A percentile compares a stretch with the other conserved stretches of the same genome.
Conservation (phyloP, 2,113 vertebrate species). For the Chamaea fasciata region DNA sequence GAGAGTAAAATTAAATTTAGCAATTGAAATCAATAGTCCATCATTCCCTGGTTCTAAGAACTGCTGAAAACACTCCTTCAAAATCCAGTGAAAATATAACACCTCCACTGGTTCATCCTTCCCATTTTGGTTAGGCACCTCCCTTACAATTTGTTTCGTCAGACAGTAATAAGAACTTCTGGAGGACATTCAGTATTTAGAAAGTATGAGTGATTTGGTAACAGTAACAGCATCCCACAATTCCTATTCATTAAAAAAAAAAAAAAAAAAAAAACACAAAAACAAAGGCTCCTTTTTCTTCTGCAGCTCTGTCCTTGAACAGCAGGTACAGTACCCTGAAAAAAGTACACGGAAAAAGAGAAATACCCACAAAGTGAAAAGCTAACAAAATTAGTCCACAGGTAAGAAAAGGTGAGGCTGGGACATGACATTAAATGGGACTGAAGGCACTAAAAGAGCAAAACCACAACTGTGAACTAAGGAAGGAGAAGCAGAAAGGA, state of each 20-base stretch:
- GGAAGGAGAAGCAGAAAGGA: not conserved
- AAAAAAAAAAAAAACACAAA: not conserved
- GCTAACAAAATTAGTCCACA: not conserved
- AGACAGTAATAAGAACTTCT: not conserved
- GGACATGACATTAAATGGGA: fast-evolving
- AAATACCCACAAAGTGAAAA: not conserved
- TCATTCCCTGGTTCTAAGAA: not conserved
- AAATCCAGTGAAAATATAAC: not conserved
- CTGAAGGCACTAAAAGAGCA: not conserved
- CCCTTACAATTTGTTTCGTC: not conserved
- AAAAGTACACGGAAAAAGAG: not conserved
- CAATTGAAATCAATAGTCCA: not conserved
- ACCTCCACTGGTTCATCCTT: not conserved
- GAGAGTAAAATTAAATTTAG: not conserved
- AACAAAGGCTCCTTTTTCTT: not conserved
- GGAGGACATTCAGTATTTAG: not conserved
- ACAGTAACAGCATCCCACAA: not conserved
- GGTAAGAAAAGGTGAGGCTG: not conserved
- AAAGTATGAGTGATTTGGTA: not conserved
- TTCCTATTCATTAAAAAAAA: not conserved
- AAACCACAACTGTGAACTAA: not conserved
- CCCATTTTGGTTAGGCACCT: not conserved
- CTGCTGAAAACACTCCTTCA: not conserved
- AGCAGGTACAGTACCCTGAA: not conserved
- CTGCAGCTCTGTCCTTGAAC: not conserved